A percentile compares a stretch with the other conserved stretches of the same genome.
Evolutionary conservation across 2,888 invertebrate species (phyloP).

Genomic region (Dicranocentrus wangi): DNA sequence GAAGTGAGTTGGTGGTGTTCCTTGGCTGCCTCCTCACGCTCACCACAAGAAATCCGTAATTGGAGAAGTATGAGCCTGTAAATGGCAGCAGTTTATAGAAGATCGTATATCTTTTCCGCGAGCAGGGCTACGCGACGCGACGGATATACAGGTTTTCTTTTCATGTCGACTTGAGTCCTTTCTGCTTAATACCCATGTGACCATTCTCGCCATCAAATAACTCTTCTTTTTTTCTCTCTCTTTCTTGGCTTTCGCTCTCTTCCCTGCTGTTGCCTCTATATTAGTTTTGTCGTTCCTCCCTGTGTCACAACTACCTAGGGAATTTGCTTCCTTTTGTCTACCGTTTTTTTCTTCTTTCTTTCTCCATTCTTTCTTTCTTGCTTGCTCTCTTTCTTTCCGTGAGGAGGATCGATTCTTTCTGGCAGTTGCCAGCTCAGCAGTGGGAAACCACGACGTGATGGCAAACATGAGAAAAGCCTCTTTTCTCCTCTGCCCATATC

Average conservation of each 20-base stretch:
- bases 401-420: constrained; percentile 43
- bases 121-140: not conserved
- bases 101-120: constrained; percentile 43
- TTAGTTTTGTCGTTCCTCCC: constrained; percentile 53
- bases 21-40: constrained; percentile 45
- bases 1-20: no score
- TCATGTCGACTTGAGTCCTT: constrained; percentile 63
- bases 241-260: constrained; percentile 35
- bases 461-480: constrained; percentile 55
- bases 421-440: constrained; percentile 60
- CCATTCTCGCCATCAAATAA: constrained; percentile 65
- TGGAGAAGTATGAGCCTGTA: constrained; percentile 71
- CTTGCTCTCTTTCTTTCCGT: not conserved
- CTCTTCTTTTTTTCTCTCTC: constrained; percentile 45
- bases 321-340: constrained; percentile 57
- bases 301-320: constrained; percentile 61
- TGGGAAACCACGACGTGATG: constrained; percentile 62
- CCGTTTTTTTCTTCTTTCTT: constrained; percentile 24
- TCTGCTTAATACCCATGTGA: constrained; percentile 64
- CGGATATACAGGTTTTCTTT: constrained; percentile 44
- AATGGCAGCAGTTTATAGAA: constrained; percentile 68
- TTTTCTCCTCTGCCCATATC: constrained; percentile 19
- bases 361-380: not conserved
- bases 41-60: constrained; percentile 72
- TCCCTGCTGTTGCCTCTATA: constrained; percentile 57